Evolutionary conservation across 2,797 vertebrate species (phyloP), one percentile per base, ranked within the genome.

Genomic region (Enteromius trimaculatus): DNA sequence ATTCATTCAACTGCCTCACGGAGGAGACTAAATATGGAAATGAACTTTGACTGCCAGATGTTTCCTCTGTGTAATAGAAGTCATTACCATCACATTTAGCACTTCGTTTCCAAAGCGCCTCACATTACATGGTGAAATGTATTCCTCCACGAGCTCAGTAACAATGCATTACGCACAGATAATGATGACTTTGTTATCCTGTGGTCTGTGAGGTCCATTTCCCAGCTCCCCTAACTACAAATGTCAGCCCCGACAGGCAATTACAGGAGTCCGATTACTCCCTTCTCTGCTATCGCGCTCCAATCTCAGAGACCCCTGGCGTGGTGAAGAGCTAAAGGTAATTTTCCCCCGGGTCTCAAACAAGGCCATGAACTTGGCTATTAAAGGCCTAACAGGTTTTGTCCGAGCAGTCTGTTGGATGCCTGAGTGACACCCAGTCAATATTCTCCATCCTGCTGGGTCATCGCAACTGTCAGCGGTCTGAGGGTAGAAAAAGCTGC

Each of bases 101-200:
- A 60, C 69, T 62, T 37, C 60, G 51, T 70, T 83, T 79, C 72
- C 69, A 79, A 68, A 66, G 68, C 58, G 80, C 55, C 71, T 80
- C 77, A 42, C 79, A 71, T 86, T 88, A 88, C 75, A 71, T 47
- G 71, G 82, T 82, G 80, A 85, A 71, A 85, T 74, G 81, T 72
- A 78, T 83, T 83, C 86, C 79, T 80, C 71, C 64, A 80, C 65
- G 65, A 66, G 82, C 68, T 60, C 42, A 6, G 87, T 44, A 80
- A 66, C 47, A 80, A 80, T 75, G 77, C 71, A 77, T 88, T 88
- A 87, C 19, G 79, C 31, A 17, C 84, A 87, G 87, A 88, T 88
- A 88, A 88, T 88, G 87, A 88, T 88, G 85, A 86, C 85, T 88
- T 88, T 88, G 87, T 88, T 88, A 88, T 88, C 79, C 81, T 80